Conservation (phyloP, 2,888 invertebrate species). For the Lasioglossum malachurum region DNA sequence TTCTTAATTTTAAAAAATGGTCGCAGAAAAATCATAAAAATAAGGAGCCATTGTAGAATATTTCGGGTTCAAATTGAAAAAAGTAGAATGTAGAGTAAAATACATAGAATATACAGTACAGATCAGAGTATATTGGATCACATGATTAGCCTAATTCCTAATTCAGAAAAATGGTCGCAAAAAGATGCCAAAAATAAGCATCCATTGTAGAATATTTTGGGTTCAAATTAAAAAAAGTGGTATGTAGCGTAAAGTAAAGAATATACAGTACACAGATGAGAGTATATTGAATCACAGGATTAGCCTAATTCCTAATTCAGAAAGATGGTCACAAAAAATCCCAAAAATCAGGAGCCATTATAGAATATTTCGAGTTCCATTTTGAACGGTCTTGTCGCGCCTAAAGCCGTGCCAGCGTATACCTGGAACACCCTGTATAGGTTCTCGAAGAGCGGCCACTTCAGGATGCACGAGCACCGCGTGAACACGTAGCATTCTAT, state of each 20-base stretch:
- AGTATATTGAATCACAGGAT: not conserved
- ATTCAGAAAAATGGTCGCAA: no score
- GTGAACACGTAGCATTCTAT: slow-evolving; percentile 76
- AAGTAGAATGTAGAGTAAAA: no score
- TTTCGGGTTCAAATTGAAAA: not conserved
- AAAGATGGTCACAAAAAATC: not conserved
- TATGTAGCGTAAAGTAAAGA: not conserved
- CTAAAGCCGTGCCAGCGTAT: not conserved
- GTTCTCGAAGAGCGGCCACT: slow-evolving; percentile 76
- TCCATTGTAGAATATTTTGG: no score
- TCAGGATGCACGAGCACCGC: slow-evolving; percentile 66
- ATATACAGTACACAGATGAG: not conserved
- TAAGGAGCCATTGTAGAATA: not conserved
- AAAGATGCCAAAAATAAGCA: no score
- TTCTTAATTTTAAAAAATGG: not conserved
- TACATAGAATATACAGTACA: no score
- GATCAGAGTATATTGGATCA: no score
- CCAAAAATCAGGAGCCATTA: not conserved
- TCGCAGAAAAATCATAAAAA: not conserved
- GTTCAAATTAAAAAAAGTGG: no score
- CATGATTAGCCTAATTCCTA: no score
- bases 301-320: not conserved
- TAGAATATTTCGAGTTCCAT: not conserved
- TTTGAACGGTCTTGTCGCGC: not conserved
- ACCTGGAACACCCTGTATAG: slow-evolving; percentile 29